Evolutionary conservation across 1,140 invertebrate genomes (phyloP).

Genomic region (Agrilus planipennis): DNA sequence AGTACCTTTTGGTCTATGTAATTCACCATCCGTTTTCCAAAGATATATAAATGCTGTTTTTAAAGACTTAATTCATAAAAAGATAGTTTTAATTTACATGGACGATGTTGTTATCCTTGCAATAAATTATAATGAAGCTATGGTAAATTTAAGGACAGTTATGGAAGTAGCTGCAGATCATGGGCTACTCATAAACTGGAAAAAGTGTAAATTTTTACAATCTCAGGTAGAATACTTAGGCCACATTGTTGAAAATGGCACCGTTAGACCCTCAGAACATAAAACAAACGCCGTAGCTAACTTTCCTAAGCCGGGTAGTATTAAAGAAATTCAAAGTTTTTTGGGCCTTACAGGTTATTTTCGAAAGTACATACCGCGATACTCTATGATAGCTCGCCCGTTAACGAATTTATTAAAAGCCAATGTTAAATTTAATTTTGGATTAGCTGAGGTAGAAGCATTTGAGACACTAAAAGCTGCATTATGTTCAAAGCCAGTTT

Average conservation of each 20-base stretch:
- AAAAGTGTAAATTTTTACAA: too few relatives aligned
- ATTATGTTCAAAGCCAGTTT: conserved; percentile 15
- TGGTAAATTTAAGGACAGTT: neutral
- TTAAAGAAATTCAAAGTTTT: conserved; percentile 3
- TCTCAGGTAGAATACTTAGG: too few relatives aligned
- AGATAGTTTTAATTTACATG: too few relatives aligned
- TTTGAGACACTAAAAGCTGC: conserved; percentile 4
- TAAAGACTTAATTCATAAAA: too few relatives aligned
- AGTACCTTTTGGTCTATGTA: conserved; percentile 35
- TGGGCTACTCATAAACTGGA: too few relatives aligned
- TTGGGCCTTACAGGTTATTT: conserved; percentile 17
- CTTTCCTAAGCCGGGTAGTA: neutral
- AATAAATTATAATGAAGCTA: neutral
- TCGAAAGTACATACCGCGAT: conserved; percentile 26
- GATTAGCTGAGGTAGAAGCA: conserved; percentile 4
- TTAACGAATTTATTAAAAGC: conserved; percentile 23
- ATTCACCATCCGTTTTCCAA: conserved; percentile 21
- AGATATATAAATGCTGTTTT: too few relatives aligned
- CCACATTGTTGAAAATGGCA: neutral
- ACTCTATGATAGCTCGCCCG: conserved; percentile 19
- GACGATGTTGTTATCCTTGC: too few relatives aligned
- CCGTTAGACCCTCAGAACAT: neutral
- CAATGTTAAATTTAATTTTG: conserved; percentile 17
- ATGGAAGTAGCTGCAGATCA: neutral
- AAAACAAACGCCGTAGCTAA: conserved; percentile 3